These are phyloP conservation scores for Harpagus bidentatus DNA, from an alignment of 2,113 vertebrate genomes.

Conservation along the genomic window DNA sequence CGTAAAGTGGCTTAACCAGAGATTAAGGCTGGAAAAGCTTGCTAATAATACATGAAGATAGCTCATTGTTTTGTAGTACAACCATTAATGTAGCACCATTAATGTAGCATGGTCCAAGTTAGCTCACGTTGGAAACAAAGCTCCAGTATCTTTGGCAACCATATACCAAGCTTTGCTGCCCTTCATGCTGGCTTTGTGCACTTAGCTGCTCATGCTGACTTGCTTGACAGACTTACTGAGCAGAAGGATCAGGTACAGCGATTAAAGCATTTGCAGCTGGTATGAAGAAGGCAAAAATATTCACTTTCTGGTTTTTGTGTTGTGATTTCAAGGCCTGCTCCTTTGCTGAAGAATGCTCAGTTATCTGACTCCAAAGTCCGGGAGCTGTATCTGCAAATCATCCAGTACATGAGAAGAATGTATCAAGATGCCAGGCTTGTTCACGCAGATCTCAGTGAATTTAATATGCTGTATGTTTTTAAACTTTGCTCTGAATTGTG, in stretches of 20 bases:
- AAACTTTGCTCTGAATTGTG: background rate
- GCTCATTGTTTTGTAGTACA: background rate
- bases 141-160: background rate
- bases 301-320: background rate
- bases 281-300: background rate
- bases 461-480: slow-evolving; percentile 88
- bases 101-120: background rate
- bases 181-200: background rate
- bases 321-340: slow-evolving; percentile 82
- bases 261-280: background rate
- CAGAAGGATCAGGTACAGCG: background rate
- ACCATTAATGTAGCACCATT: background rate
- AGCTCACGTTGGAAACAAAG: accelerated
- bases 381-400: slow-evolving; percentile 88
- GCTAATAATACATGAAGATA: background rate
- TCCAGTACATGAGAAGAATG: slow-evolving; percentile 93
- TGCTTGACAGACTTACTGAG: background rate
- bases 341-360: slow-evolving; percentile 87
- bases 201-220: background rate
- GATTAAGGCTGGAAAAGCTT: background rate
- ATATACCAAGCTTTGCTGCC: background rate
- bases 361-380: slow-evolving; percentile 89
- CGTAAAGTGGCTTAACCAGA: background rate
- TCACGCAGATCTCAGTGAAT: slow-evolving; percentile 97
- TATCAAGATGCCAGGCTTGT: slow-evolving; percentile 92